These are phyloP conservation scores for Lithobius niger DNA, from an alignment of 1,140 invertebrate species.

Conservation along the genomic window DNA sequence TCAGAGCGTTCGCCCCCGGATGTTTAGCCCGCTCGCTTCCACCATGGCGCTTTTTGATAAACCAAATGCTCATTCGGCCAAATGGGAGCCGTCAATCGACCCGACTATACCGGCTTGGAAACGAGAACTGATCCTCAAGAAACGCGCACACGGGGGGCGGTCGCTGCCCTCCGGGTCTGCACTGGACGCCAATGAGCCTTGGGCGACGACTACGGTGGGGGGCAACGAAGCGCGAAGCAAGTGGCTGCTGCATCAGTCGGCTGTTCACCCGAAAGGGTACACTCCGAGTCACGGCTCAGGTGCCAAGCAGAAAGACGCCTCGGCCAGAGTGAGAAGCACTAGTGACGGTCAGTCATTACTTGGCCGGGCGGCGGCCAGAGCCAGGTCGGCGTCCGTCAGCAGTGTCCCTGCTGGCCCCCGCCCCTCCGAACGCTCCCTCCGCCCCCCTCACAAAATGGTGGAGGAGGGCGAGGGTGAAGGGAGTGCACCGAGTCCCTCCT, in stretches of 20 bases:
- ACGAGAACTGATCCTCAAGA: constrained; percentile 52
- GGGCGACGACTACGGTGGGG: too few relatives aligned
- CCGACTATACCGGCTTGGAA: constrained; percentile 50
- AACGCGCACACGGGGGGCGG: too few relatives aligned
- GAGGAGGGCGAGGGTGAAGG: not conserved
- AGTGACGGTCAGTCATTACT: too few relatives aligned
- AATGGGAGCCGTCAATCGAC: constrained; percentile 13
- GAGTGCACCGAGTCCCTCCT: not conserved
- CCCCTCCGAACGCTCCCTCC: not conserved
- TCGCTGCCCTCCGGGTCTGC: constrained; percentile 28
- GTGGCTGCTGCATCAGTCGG: not conserved
- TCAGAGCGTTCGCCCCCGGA: too few relatives aligned
- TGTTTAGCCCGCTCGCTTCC: not conserved
- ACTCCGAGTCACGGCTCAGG: not conserved
- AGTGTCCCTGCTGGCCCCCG: not conserved
- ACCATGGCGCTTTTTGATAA: not conserved
- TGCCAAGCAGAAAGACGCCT: not conserved
- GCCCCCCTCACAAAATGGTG: not conserved
- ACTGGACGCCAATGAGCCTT: not conserved
- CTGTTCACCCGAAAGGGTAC: not conserved
- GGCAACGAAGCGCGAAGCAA: not conserved
- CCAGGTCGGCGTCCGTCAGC: not conserved
- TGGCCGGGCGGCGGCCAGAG: too few relatives aligned
- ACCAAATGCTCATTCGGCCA: not conserved
- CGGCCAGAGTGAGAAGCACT: not conserved